phyloP scores from a whole-genome alignment of 2,797 vertebrate genomes.

The Poecilia wingei region DNA sequence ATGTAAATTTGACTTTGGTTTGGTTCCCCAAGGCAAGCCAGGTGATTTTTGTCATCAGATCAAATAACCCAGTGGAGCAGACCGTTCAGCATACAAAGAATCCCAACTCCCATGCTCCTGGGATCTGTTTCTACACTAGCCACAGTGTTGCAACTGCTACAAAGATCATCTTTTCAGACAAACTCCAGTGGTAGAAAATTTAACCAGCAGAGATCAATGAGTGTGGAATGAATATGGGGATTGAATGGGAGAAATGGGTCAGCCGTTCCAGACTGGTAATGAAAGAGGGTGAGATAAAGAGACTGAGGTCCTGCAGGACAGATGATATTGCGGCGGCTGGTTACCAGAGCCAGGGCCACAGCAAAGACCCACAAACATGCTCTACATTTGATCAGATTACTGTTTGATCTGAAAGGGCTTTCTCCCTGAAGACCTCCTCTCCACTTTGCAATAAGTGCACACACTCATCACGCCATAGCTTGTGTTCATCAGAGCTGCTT shows the following conservation, averaged over 20 bases:
- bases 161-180: constrained; percentile 3
- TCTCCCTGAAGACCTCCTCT: constrained; percentile 44
- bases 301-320: constrained; percentile 61
- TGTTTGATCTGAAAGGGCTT: constrained; percentile 64
- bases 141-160: background rate
- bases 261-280: constrained; percentile 50
- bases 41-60: constrained; percentile 6
- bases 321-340: constrained; percentile 54
- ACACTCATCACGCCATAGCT: constrained; percentile 42
- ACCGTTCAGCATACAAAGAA: background rate
- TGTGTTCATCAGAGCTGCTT: constrained; percentile 58
- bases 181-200: constrained; percentile 6
- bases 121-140: background rate
- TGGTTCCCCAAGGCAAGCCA: constrained; percentile 2
- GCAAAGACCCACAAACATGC: constrained; percentile 72
- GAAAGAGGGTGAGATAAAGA: constrained; percentile 52
- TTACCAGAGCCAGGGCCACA: constrained; percentile 66
- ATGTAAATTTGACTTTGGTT: constrained; percentile 6
- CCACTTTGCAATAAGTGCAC: constrained; percentile 33
- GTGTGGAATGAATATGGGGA: constrained; percentile 11
- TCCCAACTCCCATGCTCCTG: constrained; percentile 13
- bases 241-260: constrained; percentile 74
- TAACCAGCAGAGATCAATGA: constrained; percentile 18
- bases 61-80: background rate
- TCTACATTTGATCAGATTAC: constrained; percentile 70